Percentiles rank a stretch among this genome's conserved stretches.
These are phyloP conservation scores for Chloroceryle amazona DNA, from an alignment of 2,797 vertebrate species.

Conservation along the genomic window DNA sequence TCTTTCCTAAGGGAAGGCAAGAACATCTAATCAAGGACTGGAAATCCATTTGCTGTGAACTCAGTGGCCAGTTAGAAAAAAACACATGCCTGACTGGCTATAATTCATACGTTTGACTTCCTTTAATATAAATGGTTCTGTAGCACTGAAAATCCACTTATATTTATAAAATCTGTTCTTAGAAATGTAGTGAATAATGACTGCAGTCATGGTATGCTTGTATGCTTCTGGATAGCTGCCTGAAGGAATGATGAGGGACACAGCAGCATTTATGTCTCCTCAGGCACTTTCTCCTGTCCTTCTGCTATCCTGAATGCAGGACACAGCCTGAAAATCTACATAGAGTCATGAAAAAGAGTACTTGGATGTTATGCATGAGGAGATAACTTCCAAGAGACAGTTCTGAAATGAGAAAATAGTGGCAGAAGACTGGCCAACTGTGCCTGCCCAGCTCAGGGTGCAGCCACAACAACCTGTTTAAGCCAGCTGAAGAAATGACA, in stretches of 20 bases:
- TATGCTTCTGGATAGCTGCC: background rate
- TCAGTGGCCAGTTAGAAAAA: background rate
- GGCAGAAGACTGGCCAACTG: background rate
- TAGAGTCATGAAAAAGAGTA: background rate
- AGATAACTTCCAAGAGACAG: background rate
- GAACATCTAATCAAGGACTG: background rate
- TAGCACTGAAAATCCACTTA: background rate
- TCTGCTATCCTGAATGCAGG: background rate
- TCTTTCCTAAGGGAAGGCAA: background rate
- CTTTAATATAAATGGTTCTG: background rate
- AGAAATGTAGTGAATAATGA: background rate
- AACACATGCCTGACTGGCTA: fast-evolving
- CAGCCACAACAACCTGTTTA: background rate
- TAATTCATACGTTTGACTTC: background rate
- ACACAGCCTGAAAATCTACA: background rate
- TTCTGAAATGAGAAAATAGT: background rate
- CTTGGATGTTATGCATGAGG: background rate
- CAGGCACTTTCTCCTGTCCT: background rate
- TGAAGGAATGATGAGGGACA: background rate
- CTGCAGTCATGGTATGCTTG: fast-evolving
- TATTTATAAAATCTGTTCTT: background rate
- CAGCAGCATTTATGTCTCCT: background rate
- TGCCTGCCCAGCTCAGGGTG: background rate
- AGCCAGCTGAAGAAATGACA: background rate
- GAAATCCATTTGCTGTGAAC: background rate